Base-by-base conservation (phyloP, 2,888 invertebrate species). In the Sericinus montela region DNA sequence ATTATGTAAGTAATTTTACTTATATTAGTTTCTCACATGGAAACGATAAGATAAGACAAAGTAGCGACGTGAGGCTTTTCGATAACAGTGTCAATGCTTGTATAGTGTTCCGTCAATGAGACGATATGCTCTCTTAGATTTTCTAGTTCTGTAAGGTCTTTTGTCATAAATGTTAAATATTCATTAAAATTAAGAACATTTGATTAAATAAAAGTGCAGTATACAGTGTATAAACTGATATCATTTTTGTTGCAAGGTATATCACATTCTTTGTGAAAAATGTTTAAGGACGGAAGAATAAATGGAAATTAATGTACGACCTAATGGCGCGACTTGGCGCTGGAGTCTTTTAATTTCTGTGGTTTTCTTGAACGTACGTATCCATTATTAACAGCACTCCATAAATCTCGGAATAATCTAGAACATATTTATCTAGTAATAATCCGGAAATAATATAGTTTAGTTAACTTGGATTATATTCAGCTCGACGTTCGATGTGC, bases 31-130 rank as follows among this genome's bases (percentile, higher is more conserved):
- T 72, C 75, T 77, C 76, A 45, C 49, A 45, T 35, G 73, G 69
- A 68, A 64, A 65, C 62, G 86, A 86, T 86, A 82, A 85, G 86
- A 86, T 86, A 85, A 84, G 73, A 74, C 77, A 71, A 81, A 80
- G 76, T 80, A 76, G 67, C 71, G 57, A 75, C 69, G 72, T 71
- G 72, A 67, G 68, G 72, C 63, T 72, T 70, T 67, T 58, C 67
- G 86, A 85, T 87, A 86, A 80, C 72, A 64, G 63, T 65, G 63
- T 65, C 76, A 67, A 82, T 75, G 71, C 69, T 69, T 58, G 73
- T 43, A 55, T 55, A 71, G 68, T 75, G 67, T 69, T 69, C 72
- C 75, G 82, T 80, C 79, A 78, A 82, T 84, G 79, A 72, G 71
- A 73, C 77, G 75, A 78, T 30, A 63, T 64, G 66, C 58, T 62